A percentile compares a stretch with the other conserved stretches of the same genome.
Evolutionary conservation across 2,888 invertebrate genomes (phyloP).

Genomic region (Sipha maydis): DNA sequence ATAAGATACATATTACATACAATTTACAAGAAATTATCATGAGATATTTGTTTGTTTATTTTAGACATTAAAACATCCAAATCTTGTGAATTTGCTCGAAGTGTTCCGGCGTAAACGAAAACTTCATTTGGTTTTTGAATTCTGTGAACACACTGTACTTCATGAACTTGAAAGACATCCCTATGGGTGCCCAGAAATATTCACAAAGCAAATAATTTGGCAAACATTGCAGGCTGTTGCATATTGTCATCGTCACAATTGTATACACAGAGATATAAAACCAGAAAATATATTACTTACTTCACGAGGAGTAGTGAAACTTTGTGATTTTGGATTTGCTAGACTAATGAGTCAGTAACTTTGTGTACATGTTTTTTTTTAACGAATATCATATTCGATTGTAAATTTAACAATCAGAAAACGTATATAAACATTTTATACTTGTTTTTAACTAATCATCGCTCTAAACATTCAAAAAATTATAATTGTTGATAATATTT

Average conservation of each 20-base stretch:
- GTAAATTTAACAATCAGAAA: background rate
- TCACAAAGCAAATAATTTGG: conserved; percentile 92
- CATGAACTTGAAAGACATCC: conserved; percentile 96
- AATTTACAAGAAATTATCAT: no score
- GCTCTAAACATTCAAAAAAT: background rate
- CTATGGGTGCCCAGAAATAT: conserved; percentile 87
- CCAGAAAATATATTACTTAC: conserved; percentile 98
- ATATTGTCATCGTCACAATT: conserved; percentile 96
- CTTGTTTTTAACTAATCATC: background rate
- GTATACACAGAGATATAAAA: conserved; percentile 96
- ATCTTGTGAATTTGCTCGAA: conserved; percentile 95
- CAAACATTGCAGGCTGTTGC: conserved; percentile 95
- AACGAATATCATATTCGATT: background rate
- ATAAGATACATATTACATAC: background rate
- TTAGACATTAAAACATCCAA: conserved; percentile 97
- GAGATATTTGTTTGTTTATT: conserved; percentile 66
- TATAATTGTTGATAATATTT: background rate
- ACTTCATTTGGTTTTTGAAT: conserved; percentile 97
- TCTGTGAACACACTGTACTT: conserved; percentile 96
- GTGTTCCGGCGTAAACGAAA: conserved; percentile 96
- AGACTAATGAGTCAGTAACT: conserved; percentile 82
- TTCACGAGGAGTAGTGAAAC: conserved; percentile 90
- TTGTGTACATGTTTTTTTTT: background rate
- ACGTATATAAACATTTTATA: background rate
- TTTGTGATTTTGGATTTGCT: conserved; percentile 99